These are phyloP conservation scores for Silvanus unidentatus DNA, from an alignment of 2,888 invertebrate genomes.

Conservation along the genomic window DNA sequence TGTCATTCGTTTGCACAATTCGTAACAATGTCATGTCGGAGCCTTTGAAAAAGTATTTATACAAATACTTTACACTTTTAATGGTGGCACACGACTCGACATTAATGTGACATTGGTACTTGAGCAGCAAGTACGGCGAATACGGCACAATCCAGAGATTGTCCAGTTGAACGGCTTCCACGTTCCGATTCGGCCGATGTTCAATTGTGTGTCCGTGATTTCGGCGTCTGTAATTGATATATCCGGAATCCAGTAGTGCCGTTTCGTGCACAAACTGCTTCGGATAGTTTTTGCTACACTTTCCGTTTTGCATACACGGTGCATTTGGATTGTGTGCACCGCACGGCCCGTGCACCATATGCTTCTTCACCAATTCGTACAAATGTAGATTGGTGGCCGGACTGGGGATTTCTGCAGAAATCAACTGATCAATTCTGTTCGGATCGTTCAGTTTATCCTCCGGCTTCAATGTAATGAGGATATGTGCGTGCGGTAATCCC, in stretches of 20 bases:
- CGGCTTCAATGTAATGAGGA: background rate
- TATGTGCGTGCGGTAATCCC: constrained; percentile 3
- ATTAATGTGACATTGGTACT: constrained; percentile 7
- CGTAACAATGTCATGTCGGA: too few species aligned
- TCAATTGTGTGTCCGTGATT: background rate
- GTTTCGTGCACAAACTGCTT: background rate
- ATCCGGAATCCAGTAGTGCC: too few species aligned
- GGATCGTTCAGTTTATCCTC: constrained; percentile 3
- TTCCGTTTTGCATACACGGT: constrained; percentile 34
- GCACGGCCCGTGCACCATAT: background rate
- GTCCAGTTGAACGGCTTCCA: background rate
- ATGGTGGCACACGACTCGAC: too few species aligned
- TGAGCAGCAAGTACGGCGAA: background rate
- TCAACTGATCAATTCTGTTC: background rate
- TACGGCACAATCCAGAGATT: constrained; percentile 6
- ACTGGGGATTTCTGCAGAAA: background rate
- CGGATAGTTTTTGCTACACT: constrained; percentile 31
- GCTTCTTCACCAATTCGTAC: too few species aligned
- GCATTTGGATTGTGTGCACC: too few species aligned
- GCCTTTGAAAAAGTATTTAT: too few species aligned
- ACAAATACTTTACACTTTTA: constrained; percentile 1
- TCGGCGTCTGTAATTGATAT: constrained; percentile 9
- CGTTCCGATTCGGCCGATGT: background rate
- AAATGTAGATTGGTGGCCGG: too few species aligned
- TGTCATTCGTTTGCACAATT: too few species aligned